Base-by-base conservation (phyloP, 1,140 invertebrate species). In the Lepidurus couesii region DNA sequence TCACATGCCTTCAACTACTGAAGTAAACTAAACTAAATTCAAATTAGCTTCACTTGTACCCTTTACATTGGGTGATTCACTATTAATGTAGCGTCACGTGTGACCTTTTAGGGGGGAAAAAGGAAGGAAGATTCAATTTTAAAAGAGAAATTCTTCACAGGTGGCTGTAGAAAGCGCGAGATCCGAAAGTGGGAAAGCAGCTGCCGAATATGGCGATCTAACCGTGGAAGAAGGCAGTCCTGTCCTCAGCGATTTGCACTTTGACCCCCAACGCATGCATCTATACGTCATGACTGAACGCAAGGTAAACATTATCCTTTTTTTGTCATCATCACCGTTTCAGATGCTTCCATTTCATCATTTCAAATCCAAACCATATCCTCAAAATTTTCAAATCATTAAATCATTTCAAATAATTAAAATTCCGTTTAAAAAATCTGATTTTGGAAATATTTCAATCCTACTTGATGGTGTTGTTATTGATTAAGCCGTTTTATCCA, bases 241-340 rank as follows among this genome's bases (percentile, higher is more conserved):
- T 24, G 93, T 98, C 44, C 94, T 94, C 84, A 89, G 91, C 81
- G 95, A 98, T 86, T 90, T 98, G 86, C 90, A 92, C 82, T 96
- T 98, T 85, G 95, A 97, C 87, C 82, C 84, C 34, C 91, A 93
- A 84, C 89, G 92, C 81, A 91, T 95, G 87, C 93, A 97, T 87
- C 89, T 98, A 75, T 98, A 98, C 84, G 94, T 96, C 1, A 94
- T 98, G 93, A 97, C 95, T 42, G 91, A 94, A 82, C 90, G 90
- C 83, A 93, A 92, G 88, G 92, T 94, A 85, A 84, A 84, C 80
- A 11, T 4, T 34, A 3, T 4, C 2, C 4, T 34, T 34, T 34
- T 4, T 34, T 34, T 34, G 2, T 26, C 26, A 26, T 26, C 34
- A 4, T 34, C 34, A 34, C 34, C 34, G 0, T 34, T 34, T 34